Conservation (phyloP, 1,140 invertebrate genomes). For the Diorhabda elongata region DNA sequence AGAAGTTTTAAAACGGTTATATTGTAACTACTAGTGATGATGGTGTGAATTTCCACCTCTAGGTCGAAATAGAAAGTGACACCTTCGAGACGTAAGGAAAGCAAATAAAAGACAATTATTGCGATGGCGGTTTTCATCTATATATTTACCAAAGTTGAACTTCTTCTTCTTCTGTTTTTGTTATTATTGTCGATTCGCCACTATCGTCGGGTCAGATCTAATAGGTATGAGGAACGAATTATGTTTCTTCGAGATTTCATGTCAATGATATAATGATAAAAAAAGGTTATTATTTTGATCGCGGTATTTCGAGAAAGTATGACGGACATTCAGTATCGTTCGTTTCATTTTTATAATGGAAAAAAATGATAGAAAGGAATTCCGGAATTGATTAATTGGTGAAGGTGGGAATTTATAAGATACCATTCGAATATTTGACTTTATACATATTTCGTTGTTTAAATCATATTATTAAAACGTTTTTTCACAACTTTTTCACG, state of each 20-base stretch:
- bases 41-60: background rate
- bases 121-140: background rate
- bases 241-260: background rate
- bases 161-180: background rate
- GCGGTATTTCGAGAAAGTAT: background rate
- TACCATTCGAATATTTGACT: no score
- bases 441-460: no score
- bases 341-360: no score
- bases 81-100: background rate
- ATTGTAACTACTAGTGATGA: no score
- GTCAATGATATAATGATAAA: constrained; percentile 5
- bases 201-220: constrained; percentile 1
- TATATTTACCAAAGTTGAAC: background rate
- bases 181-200: background rate
- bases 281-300: background rate
- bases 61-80: background rate
- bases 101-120: background rate
- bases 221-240: background rate
- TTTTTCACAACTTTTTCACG: no score
- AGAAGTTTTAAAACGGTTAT: no score
- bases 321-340: no score
- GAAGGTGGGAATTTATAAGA: no score
- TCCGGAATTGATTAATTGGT: no score
- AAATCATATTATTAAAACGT: no score
- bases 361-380: no score